These are phyloP conservation scores for Xanthorhoe designata DNA, from an alignment of 2,888 invertebrate genomes.

Conservation along the genomic window DNA sequence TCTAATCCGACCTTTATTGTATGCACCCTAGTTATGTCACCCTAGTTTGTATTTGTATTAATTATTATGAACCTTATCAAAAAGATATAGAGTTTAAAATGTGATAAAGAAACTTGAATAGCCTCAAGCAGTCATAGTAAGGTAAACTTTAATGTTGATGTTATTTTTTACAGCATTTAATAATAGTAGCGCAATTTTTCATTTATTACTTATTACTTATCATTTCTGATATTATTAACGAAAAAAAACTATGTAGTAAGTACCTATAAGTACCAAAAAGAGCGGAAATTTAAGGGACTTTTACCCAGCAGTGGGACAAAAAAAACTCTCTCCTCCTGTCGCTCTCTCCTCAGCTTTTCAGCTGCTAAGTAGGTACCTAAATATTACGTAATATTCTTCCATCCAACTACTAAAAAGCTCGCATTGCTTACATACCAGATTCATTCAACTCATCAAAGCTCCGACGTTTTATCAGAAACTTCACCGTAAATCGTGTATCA, in stretches of 20 bases:
- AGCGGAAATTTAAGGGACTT: too few species aligned
- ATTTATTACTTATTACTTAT: too few species aligned
- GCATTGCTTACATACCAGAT: background rate
- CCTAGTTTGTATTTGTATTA: conserved; percentile 45
- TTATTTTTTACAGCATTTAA: background rate
- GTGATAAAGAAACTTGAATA: background rate
- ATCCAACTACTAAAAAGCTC: background rate
- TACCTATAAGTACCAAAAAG: too few species aligned
- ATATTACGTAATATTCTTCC: too few species aligned
- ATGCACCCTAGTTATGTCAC: conserved; percentile 65
- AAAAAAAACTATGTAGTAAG: too few species aligned
- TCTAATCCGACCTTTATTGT: conserved; percentile 74
- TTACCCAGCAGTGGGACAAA: too few species aligned
- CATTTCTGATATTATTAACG: too few species aligned
- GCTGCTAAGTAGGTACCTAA: too few species aligned
- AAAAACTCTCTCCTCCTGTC: too few species aligned
- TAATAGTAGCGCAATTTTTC: too few species aligned
- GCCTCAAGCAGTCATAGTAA: background rate
- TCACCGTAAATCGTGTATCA: conserved; percentile 53
- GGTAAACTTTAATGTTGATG: background rate
- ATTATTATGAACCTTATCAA: conserved; percentile 37
- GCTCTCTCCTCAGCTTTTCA: too few species aligned
- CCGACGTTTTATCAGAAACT: conserved; percentile 16
- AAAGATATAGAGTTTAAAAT: conserved; percentile 48
- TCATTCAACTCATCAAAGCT: conserved; percentile 5